These are phyloP conservation scores for Acromyrmex echinatior DNA, from an alignment of 1,140 invertebrate species.

Conservation along the genomic window DNA sequence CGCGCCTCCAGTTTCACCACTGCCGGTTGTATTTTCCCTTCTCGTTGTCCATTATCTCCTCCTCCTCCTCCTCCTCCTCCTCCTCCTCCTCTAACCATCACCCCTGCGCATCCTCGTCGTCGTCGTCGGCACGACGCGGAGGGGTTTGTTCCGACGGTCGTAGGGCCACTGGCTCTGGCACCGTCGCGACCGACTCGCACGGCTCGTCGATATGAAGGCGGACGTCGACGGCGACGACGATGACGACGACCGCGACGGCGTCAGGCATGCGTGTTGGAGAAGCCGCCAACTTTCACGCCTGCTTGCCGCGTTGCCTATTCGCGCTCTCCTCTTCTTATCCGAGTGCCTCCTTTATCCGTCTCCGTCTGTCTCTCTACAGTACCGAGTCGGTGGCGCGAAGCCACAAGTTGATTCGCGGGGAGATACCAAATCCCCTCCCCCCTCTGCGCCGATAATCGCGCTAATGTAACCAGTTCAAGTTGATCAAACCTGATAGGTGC, in stretches of 20 bases:
- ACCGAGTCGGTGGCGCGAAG: not conserved
- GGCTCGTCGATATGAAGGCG: constrained; percentile 48
- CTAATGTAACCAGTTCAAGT: constrained; percentile 19
- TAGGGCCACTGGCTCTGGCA: too few relatives aligned
- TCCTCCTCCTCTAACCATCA: not conserved
- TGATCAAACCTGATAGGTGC: constrained; percentile 14
- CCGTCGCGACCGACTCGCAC: not conserved
- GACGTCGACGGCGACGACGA: constrained; percentile 12
- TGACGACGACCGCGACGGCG: constrained; percentile 1
- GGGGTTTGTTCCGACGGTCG: not conserved
- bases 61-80: not conserved
- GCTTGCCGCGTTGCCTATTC: not conserved
- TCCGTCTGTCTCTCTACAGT: not conserved
- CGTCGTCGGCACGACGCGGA: constrained; percentile 11
- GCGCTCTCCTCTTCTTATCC: constrained; percentile 10
- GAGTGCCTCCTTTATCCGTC: not conserved
- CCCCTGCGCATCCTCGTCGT: constrained; percentile 38
- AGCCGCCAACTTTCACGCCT: constrained; percentile 36
- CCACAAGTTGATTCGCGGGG: constrained; percentile 30
- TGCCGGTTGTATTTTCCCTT: not conserved
- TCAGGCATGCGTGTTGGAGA: constrained; percentile 53
- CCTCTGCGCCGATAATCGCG: not conserved
- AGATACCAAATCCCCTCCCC: not conserved
- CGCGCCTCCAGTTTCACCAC: constrained; percentile 24
- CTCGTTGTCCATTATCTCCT: not conserved